Evolutionary conservation across 2,888 invertebrate species (phyloP).

Genomic region (Tortricodes alternella): DNA sequence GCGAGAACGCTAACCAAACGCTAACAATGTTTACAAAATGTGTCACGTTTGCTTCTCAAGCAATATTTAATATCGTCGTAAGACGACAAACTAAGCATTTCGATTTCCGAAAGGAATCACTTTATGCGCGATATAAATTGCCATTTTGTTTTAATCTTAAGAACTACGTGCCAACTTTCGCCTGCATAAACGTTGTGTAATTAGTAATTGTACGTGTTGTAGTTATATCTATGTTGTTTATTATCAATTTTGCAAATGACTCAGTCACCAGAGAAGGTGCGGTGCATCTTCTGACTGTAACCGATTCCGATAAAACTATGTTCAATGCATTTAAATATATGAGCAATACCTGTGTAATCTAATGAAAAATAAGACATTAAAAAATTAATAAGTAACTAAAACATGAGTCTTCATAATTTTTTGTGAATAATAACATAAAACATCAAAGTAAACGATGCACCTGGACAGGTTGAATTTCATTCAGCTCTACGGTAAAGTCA

Average conservation of each 20-base stretch:
- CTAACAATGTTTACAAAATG: constrained; percentile 71
- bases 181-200: constrained; percentile 28
- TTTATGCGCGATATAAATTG: constrained; percentile 2
- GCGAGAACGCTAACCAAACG: constrained; percentile 48
- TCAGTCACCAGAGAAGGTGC: constrained; percentile 23
- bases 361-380: too few relatives aligned
- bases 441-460: constrained; percentile 67
- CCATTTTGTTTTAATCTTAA: constrained; percentile 9
- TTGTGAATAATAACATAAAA: constrained; percentile 18
- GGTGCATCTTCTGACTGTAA: constrained; percentile 8
- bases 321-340: neutral
- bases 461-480: constrained; percentile 66
- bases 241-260: constrained; percentile 21
- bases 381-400: too few relatives aligned
- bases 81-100: constrained; percentile 45
- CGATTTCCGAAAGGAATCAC: constrained; percentile 24
- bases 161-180: constrained; percentile 27
- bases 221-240: constrained; percentile 22
- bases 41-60: constrained; percentile 61
- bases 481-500: constrained; percentile 58
- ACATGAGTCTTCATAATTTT: too few relatives aligned
- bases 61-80: constrained; percentile 44
- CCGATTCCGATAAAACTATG: neutral
- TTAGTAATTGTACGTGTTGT: constrained; percentile 22
- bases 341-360: neutral